A percentile compares a stretch with the other conserved stretches of the same genome.
phyloP scores from a whole-genome alignment of 2,888 invertebrate genomes.

The Nomada goodeniana region DNA sequence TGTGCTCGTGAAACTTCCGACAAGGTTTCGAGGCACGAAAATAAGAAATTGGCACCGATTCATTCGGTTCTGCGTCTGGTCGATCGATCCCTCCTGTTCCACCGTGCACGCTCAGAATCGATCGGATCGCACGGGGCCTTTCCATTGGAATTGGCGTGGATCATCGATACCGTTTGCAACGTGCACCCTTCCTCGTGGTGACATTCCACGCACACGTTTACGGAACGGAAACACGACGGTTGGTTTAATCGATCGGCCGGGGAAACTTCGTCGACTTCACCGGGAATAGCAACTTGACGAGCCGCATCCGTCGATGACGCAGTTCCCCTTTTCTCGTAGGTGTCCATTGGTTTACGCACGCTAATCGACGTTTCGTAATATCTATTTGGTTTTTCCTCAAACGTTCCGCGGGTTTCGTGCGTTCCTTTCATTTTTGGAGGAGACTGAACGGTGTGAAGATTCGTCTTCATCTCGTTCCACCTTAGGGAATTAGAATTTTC shows the following conservation, averaged over 20 bases:
- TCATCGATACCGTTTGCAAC: constrained; percentile 3
- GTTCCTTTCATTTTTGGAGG: too few relatives aligned
- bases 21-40: background rate
- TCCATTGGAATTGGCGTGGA: constrained; percentile 6
- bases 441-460: too few relatives aligned
- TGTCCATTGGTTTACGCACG: background rate
- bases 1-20: background rate
- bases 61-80: background rate
- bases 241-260: constrained; percentile 26
- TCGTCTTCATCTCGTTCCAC: too few relatives aligned
- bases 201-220: constrained; percentile 44
- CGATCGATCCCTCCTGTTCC: constrained; percentile 8
- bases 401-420: background rate
- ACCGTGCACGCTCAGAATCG: background rate
- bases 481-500: too few relatives aligned
- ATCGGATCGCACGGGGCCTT: constrained; percentile 2
- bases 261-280: constrained; percentile 10
- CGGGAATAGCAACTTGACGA: constrained; percentile 15
- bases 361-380: background rate
- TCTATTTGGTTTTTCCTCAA: background rate
- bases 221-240: constrained; percentile 22
- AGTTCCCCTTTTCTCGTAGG: background rate
- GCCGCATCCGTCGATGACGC: constrained; percentile 2
- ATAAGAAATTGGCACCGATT: background rate
- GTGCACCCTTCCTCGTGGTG: constrained; percentile 12